Conservation (phyloP, 2,888 invertebrate species). For the Amaurobius ferox region DNA sequence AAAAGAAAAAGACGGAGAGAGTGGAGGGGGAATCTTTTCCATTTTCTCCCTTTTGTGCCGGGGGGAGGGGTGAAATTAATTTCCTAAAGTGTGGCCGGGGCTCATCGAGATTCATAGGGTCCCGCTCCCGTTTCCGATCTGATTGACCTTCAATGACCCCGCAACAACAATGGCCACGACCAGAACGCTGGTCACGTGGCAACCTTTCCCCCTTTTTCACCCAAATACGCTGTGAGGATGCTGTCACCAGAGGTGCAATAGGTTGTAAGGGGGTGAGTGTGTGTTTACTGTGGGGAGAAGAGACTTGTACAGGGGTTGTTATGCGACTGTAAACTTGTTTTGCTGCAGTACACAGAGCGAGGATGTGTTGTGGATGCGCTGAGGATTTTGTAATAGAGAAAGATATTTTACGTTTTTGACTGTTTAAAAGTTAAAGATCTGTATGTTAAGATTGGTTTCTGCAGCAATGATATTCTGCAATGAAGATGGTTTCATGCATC, state of each 20-base stretch:
- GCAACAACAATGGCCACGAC: conserved; percentile 57
- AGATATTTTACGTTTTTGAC: no score
- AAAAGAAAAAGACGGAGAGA: conserved; percentile 13
- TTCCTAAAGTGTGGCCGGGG: conserved; percentile 66
- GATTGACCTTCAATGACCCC: conserved; percentile 71
- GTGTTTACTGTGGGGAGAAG: not conserved
- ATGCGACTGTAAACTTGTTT: not conserved
- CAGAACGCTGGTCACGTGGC: conserved; percentile 59
- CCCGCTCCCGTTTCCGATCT: conserved; percentile 55
- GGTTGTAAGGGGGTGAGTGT: not conserved
- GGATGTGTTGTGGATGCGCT: no score
- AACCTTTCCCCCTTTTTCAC: not conserved
- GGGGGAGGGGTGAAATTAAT: conserved; percentile 53
- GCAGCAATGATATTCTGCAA: no score
- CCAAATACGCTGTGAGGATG: conserved; percentile 29
- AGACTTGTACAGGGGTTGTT: not conserved
- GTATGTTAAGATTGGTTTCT: no score
- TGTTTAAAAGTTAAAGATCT: no score
- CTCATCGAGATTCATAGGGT: conserved; percentile 69
- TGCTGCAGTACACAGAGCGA: not conserved
- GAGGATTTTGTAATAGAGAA: no score
- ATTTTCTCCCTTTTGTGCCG: not conserved
- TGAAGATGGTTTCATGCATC: no score
- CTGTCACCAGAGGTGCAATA: not conserved
- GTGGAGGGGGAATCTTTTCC: not conserved